Evolutionary conservation across 2,797 vertebrate species (phyloP).

Genomic region (Propithecus perrieri): DNA sequence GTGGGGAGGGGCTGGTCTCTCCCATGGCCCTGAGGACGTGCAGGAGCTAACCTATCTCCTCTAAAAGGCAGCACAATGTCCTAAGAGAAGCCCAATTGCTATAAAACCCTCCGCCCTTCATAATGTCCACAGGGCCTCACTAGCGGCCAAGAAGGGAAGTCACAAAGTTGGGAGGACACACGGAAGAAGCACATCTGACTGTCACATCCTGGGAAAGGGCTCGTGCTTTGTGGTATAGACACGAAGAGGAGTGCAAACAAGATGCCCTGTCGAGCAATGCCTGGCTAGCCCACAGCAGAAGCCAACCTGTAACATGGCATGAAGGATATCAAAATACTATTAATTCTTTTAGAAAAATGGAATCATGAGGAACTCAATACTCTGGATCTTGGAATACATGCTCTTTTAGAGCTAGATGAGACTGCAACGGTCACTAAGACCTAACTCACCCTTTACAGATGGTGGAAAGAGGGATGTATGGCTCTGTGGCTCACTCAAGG

Average conservation of each 20-base stretch:
- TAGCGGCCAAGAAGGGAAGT: neutral
- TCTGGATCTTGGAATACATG: too few relatives aligned
- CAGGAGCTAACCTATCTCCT: neutral
- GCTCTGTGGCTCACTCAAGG: neutral
- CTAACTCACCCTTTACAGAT: neutral
- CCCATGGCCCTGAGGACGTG: neutral
- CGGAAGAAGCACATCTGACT: neutral
- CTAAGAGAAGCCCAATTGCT: neutral
- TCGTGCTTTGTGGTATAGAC: accelerated
- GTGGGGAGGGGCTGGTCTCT: neutral
- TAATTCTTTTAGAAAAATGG: neutral
- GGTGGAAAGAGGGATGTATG: neutral
- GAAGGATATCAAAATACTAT: neutral
- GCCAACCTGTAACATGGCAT: accelerated
- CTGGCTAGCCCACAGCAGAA: neutral
- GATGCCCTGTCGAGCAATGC: accelerated
- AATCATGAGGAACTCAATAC: neutral
- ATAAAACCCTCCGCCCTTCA: neutral
- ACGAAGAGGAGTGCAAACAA: too few relatives aligned
- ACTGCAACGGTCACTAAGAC: neutral
- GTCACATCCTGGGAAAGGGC: neutral
- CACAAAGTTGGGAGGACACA: too few relatives aligned
- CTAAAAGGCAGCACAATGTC: neutral
- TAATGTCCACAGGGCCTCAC: neutral
- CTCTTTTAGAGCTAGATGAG: neutral